Conservation (phyloP, 2,888 invertebrate genomes). For the Noctua janthe region DNA sequence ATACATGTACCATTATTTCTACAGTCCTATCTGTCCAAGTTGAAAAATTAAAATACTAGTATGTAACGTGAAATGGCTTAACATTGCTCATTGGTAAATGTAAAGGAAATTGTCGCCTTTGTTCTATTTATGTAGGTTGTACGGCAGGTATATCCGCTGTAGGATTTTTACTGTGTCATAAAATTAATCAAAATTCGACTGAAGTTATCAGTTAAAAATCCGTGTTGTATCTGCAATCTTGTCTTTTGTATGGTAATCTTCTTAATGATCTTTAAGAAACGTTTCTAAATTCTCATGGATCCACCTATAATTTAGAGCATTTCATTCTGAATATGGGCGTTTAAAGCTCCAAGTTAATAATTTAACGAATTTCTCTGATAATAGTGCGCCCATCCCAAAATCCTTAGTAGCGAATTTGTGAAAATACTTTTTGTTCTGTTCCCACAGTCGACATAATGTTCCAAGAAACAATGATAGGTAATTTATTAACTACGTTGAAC, state of each 20-base stretch:
- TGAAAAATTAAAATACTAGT: constrained; percentile 73
- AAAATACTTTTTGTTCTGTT: constrained; percentile 62
- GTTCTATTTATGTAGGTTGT: constrained; percentile 30
- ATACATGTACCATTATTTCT: constrained; percentile 76
- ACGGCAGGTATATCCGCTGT: constrained; percentile 11
- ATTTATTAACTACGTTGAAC: constrained; percentile 45
- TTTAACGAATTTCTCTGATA: constrained; percentile 43
- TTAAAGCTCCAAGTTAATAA: constrained; percentile 28
- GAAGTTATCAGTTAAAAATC: constrained; percentile 8
- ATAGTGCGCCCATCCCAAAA: constrained; percentile 39
- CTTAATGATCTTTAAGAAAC: constrained; percentile 7
- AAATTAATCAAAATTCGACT: background rate
- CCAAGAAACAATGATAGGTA: constrained; percentile 63
- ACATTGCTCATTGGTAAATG: constrained; percentile 62
- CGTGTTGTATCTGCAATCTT: background rate
- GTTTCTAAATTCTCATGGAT: constrained; percentile 27
- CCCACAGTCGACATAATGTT: constrained; percentile 67
- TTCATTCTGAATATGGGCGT: constrained; percentile 27
- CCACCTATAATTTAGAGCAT: constrained; percentile 46
- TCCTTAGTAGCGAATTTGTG: constrained; percentile 60
- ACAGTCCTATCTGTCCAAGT: constrained; percentile 76
- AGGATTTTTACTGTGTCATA: constrained; percentile 5
- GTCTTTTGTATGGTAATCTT: background rate
- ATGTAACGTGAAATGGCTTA: constrained; percentile 66
- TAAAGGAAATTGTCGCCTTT: constrained; percentile 47